Base-by-base conservation (phyloP, 2,113 vertebrate genomes). In the Ursus arctos region DNA sequence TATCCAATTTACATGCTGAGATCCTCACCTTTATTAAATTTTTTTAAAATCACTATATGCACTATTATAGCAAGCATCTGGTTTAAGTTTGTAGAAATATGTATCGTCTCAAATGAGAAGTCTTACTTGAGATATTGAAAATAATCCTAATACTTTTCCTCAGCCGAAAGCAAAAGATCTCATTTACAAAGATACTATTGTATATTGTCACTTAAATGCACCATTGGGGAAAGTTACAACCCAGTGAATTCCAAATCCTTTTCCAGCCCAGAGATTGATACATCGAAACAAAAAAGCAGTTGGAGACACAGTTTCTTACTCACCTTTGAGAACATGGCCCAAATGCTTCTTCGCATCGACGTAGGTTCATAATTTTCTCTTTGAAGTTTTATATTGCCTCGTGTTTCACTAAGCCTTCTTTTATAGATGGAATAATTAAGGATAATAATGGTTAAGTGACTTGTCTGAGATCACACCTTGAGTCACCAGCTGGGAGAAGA, bases 351-450 rank as follows among this genome's bases (percentile, higher is more conserved):
- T 28, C 6, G 21, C 67, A 31, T 9, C 87, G 49, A 69, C 7
- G 2, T 26, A 43, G 19, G 10, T 47, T 87, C 13, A 7, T 87
- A n/a, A 51, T 83, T 74, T 77, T 94, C 40, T 69, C 67, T 84
- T 83, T 67, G 47, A 92, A 90, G 57, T 90, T 87, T 61, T 76
- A 28, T 80, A 67, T 76, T 80, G 11, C 82, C 90, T 93, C 49
- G 19, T 40, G 67, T 80, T 92, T 96, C 57, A 65, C 43, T 69
- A 84, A 96, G 22, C 2, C 24, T 80, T n/a, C 40, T 86, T 83
- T 86, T 53, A 55, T n/a, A 83, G 43, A 63, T 65, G 85, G 36
- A 61, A 81, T 92, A 96, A 88, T 96, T 76, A 93, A 53, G 71
- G 57, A 87, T 95, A 97, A 77, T 43, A 87, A 76, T 11, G 57